Evolutionary conservation across 2,113 vertebrate genomes (phyloP), one percentile per base, ranked within the genome.

Genomic region (Ornithorhynchus anatinus): DNA sequence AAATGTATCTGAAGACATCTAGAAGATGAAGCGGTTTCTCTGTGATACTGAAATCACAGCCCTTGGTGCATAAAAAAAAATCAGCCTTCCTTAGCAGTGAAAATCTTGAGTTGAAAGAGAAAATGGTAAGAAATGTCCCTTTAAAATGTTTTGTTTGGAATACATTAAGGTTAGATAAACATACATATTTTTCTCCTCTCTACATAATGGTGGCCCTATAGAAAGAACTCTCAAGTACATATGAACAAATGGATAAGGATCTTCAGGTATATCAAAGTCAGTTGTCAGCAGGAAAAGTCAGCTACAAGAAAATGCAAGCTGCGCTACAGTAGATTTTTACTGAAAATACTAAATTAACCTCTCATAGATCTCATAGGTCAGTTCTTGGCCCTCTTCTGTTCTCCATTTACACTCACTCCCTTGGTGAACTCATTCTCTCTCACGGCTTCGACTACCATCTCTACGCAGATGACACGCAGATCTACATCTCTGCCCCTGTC

Each of bases 51-150:
- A 97, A 89, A 66, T 79, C 0, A 22, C 98, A 79, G 94, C 93
- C 40, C 84, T 93, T 57, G 96, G 99, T 72, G 94, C 96, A 13
- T n/a, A 97, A 94, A 88, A 98, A 90, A 75, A 94, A 99, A 53
- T 95, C 96, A 89, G 94, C 97, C 25, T 82, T 96, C 78, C 92
- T 98, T 47, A 94, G 94, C 59, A 95, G 87, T 73, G 93, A 94
- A 70, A 97, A 96, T 51, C 63, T 94, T 2, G 82, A 93, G 8
- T 82, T 99, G n/a, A 95, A 94, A 68, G 94, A 97, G 63, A 90
- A 80, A 50, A 92, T 95, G 72, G 97, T 94, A 67, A 87, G 88
- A 81, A 73, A n/a, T n/a, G n/a, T n/a, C n/a, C n/a, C n/a, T n/a
- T n/a, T n/a, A n/a, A n/a, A n/a, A n/a, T n/a, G n/a, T n/a, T n/a